A percentile compares a stretch with the other conserved stretches of the same genome.
Evolutionary conservation across 2,888 invertebrate genomes (phyloP).

Genomic region (Theodoxus fluviatilis): DNA sequence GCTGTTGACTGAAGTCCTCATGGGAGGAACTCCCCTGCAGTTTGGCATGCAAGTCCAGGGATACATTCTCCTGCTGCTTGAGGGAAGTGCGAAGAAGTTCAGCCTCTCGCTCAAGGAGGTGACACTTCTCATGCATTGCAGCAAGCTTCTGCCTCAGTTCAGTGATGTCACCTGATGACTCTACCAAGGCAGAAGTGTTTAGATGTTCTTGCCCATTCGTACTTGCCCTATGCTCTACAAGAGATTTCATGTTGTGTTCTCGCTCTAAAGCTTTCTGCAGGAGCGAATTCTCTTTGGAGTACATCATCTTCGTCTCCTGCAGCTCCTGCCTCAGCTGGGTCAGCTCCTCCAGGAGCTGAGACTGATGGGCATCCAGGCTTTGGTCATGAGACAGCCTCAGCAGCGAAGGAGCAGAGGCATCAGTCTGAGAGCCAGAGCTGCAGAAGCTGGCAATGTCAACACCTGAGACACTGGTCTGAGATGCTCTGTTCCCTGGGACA

Average conservation of each 20-base stretch:
- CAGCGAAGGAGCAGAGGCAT: too few species aligned
- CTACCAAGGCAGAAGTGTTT: too few species aligned
- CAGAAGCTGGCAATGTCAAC: too few species aligned
- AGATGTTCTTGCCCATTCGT: too few species aligned
- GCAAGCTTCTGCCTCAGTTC: constrained; percentile 43
- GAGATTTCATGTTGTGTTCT: constrained; percentile 36
- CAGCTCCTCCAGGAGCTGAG: constrained; percentile 52
- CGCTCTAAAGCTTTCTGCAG: constrained; percentile 49
- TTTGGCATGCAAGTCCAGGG: constrained; percentile 43
- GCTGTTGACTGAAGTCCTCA: constrained; percentile 47
- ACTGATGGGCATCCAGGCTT: constrained; percentile 46
- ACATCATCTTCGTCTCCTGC: constrained; percentile 49
- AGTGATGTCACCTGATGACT: constrained; percentile 28
- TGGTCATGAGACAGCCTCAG: too few species aligned
- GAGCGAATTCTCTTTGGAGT: constrained; percentile 50
- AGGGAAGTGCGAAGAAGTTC: constrained; percentile 42
- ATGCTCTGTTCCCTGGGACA: too few species aligned
- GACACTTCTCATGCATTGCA: constrained; percentile 46
- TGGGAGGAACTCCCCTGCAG: constrained; percentile 34
- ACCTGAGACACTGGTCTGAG: too few species aligned
- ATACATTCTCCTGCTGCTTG: constrained; percentile 52
- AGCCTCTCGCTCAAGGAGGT: constrained; percentile 48
- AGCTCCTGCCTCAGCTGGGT: constrained; percentile 43
- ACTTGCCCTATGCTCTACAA: not conserved
- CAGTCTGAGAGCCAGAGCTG: too few species aligned